Evolutionary conservation across 1,140 invertebrate genomes (phyloP), one percentile per base, ranked within the genome.

Genomic region (Saxidomus purpurata): DNA sequence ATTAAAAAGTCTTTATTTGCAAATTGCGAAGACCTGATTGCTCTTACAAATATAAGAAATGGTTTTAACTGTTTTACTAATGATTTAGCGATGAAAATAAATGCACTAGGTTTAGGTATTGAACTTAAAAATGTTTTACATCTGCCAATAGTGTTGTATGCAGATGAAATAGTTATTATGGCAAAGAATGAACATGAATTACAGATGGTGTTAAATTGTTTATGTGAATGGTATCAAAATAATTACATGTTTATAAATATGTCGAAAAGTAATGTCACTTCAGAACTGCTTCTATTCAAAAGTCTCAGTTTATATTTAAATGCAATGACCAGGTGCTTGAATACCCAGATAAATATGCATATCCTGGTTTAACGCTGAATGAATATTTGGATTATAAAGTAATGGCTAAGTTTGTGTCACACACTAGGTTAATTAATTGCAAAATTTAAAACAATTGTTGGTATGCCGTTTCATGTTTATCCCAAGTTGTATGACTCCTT

Each of bases 51-150:
- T n/a, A n/a, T n/a, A n/a, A n/a, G n/a, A n/a, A n/a, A n/a, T n/a
- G n/a, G 59, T 59, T 81, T 81, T 19, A 55, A 81, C n/a, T 81
- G 79, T 25, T 81, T 81, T 61, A 81, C 38, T 47, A 89, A 91
- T 88, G 79, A 84, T 47, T 83, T 90, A 49, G 87, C 63, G 25
- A 28, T 40, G 15, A 36, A 69, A 52, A 19, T 91, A 59, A 67
- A 67, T 67, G 61, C 61, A 9, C n/a, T 31, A n/a, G n/a, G n/a
- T n/a, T n/a, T n/a, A n/a, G n/a, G n/a, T n/a, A n/a, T n/a, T n/a
- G n/a, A n/a, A n/a, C 40, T 25, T 69, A 74, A 86, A 40, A 86
- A 77, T 85, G 63, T 79, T 59, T 76, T 47, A 49, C 38, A 76
- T n/a, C 15, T 90, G 15, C 81, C 28, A 61, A 82, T 87, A 34